Percentiles rank a stretch among this genome's conserved stretches.
Conservation (phyloP, 1,140 invertebrate genomes). For the Cotesia glomerata region DNA sequence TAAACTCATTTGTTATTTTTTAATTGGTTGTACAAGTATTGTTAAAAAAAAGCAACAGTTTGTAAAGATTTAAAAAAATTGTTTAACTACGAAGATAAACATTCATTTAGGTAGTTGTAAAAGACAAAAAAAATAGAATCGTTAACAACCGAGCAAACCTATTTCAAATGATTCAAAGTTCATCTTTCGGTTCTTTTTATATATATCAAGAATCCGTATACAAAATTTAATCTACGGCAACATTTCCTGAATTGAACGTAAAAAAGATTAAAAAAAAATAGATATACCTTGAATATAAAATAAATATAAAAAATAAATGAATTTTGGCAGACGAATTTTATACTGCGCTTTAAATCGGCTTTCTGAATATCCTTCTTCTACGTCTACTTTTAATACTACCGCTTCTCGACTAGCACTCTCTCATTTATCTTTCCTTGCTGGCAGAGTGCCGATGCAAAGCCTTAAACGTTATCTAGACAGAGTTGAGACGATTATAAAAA, state of each 20-base stretch:
- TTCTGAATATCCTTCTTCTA: slow-evolving; percentile 9
- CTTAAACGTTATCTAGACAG: slow-evolving; percentile 20
- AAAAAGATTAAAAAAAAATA: background rate
- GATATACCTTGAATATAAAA: background rate
- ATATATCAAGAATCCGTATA: background rate
- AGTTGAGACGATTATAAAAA: background rate
- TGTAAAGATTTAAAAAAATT: background rate
- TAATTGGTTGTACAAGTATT: background rate
- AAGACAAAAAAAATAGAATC: no score
- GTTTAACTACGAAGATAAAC: background rate
- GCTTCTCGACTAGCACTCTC: background rate
- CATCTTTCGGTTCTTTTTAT: background rate
- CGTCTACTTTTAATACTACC: background rate
- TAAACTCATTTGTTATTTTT: background rate
- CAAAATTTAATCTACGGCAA: slow-evolving; percentile 10
- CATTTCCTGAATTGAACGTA: background rate
- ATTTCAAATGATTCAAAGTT: background rate
- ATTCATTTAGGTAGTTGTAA: no score
- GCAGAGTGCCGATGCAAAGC: slow-evolving; percentile 20
- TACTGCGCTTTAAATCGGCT: slow-evolving; percentile 3
- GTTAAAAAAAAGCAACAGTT: background rate
- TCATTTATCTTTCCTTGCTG: slow-evolving; percentile 17
- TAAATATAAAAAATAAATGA: slow-evolving; percentile 3
- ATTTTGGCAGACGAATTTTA: slow-evolving; percentile 15
- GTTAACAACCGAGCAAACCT: background rate